phyloP scores from a whole-genome alignment of 2,888 invertebrate species.

The Tridacna crocea region DNA sequence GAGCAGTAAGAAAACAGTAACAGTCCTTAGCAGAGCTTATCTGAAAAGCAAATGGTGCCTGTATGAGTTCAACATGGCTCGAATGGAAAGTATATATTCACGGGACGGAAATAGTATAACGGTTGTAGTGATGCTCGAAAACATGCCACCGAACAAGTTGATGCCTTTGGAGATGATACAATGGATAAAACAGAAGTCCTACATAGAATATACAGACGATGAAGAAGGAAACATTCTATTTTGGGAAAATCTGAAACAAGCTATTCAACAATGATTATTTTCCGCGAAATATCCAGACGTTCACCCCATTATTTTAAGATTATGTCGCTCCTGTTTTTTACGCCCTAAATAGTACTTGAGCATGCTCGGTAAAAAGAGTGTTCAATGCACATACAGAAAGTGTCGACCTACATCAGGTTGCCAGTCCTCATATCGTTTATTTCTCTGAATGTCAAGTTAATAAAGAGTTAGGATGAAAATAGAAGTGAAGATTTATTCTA shows the following conservation, averaged over 20 bases:
- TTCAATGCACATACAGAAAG: no score
- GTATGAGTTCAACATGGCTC: constrained; percentile 69
- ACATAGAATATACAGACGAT: constrained; percentile 9
- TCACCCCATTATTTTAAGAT: no score
- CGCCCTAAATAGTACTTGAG: no score
- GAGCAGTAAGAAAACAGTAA: constrained; percentile 65
- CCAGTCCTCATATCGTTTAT: no score
- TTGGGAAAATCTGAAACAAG: constrained; percentile 11
- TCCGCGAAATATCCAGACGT: no score
- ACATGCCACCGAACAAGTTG: neutral
- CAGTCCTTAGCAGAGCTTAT: constrained; percentile 61
- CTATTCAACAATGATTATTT: neutral
- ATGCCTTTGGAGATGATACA: constrained; percentile 24
- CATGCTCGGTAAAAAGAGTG: no score
- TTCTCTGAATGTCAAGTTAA: no score
- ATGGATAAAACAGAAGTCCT: constrained; percentile 21
- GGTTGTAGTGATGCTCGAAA: constrained; percentile 6
- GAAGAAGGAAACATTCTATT: constrained; percentile 11
- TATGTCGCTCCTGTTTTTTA: no score
- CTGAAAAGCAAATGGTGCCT: constrained; percentile 65
- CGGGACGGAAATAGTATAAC: neutral
- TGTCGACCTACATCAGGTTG: no score
- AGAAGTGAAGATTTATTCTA: no score
- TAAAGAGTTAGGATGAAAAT: no score
- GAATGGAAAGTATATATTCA: constrained; percentile 62